phyloP scores from a whole-genome alignment of 1,140 invertebrate species.

The Lerema accius region DNA sequence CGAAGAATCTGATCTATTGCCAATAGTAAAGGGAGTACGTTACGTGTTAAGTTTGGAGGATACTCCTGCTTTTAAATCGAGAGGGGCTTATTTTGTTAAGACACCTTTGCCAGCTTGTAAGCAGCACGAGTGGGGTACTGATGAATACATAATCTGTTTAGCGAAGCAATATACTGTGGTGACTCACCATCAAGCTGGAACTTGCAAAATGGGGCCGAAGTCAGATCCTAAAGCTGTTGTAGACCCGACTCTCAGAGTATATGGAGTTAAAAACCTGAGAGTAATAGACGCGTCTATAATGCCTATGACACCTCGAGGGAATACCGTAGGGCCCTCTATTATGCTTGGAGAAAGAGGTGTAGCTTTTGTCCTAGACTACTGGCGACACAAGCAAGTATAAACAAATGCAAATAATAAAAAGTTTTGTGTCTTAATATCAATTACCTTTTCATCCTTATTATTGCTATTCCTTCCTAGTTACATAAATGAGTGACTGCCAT shows the following conservation, averaged over 20 bases:
- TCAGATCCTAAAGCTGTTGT: slow-evolving; percentile 74
- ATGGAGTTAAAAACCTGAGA: slow-evolving; percentile 86
- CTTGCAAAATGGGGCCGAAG: slow-evolving; percentile 85
- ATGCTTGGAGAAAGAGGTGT: slow-evolving; percentile 53
- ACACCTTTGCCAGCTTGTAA: no score
- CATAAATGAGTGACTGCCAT: no score
- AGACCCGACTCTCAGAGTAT: slow-evolving; percentile 85
- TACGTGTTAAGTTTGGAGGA: no score
- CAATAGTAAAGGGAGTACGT: slow-evolving; percentile 77
- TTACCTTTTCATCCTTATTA: no score
- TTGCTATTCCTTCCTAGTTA: no score
- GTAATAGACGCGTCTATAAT: slow-evolving; percentile 90
- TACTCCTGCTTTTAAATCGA: no score
- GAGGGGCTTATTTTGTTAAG: no score
- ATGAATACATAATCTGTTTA: no score
- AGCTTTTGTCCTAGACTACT: slow-evolving; percentile 45
- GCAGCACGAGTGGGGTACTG: no score
- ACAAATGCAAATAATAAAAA: no score
- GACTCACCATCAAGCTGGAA: slow-evolving; percentile 84
- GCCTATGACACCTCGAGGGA: slow-evolving; percentile 84
- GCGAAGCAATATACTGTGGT: no score
- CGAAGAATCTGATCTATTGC: slow-evolving; percentile 84
- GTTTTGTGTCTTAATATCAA: no score
- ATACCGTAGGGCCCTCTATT: slow-evolving; percentile 83
- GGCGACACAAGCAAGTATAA: slow-evolving; percentile 20